phyloP scores from a whole-genome alignment of 2,888 invertebrate species.

The Chydorus sphaericus region DNA sequence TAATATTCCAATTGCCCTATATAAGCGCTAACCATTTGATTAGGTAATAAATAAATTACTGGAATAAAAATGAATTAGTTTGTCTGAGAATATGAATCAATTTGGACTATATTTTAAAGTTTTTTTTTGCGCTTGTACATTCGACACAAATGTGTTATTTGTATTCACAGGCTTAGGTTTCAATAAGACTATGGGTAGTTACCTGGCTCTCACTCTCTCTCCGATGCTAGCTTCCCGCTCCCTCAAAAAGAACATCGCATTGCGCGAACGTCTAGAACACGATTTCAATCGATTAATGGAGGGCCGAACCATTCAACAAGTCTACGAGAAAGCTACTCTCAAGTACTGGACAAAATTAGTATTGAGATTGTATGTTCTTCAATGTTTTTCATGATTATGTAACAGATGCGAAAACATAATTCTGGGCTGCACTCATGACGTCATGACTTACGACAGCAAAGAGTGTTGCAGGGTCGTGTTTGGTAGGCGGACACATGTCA shows the following conservation, averaged over 20 bases:
- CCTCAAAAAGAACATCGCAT: not conserved
- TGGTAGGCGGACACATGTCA: not conserved
- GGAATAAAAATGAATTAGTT: too few relatives aligned
- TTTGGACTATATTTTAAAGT: not conserved
- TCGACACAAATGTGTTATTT: too few relatives aligned
- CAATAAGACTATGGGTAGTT: conserved; percentile 7
- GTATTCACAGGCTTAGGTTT: not conserved
- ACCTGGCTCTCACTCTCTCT: conserved; percentile 1
- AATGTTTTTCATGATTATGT: not conserved
- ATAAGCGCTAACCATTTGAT: too few relatives aligned
- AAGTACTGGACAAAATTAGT: not conserved
- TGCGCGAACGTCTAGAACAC: not conserved
- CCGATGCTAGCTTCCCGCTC: conserved; percentile 1
- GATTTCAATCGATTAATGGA: not conserved
- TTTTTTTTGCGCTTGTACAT: too few relatives aligned
- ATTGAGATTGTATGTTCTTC: too few relatives aligned
- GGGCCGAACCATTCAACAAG: not conserved
- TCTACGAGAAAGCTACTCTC: conserved; percentile 5
- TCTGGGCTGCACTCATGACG: not conserved
- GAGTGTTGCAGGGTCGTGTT: conserved; percentile 3
- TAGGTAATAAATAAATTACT: too few relatives aligned
- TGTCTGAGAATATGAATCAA: not conserved
- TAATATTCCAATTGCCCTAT: too few relatives aligned
- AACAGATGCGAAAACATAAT: not conserved
- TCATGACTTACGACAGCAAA: not conserved